Base-by-base conservation (phyloP, 2,888 invertebrate species). In the Lomographa bimaculata region DNA sequence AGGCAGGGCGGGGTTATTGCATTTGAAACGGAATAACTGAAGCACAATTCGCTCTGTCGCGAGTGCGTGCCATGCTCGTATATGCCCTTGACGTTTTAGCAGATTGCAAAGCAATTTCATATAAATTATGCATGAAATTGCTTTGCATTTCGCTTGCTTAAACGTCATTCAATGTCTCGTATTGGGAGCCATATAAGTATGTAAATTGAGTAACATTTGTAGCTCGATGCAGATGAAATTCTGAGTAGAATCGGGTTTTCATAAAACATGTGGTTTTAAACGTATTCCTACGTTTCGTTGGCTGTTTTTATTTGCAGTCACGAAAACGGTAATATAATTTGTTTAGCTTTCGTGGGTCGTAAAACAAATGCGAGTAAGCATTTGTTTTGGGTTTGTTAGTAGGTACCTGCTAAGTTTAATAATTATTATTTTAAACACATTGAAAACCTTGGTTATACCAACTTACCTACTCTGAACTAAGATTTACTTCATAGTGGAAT, bases 61-160 rank as follows among this genome's bases (percentile, higher is more conserved):
- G 35, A 29, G 17, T 40, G 40, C 39, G 30, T 37, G 27, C 28
- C 33, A 10, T 24, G 33, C 20, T 33, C 30, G 18, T 26, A 36
- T 37, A 34, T 42, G 42, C 39, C 42, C 45, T 45, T 46, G 45
- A 46, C 49, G 38, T 43, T 45, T 46, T 29, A 45, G 45, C 36
- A 41, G 29, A 49, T 37, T 46, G 39, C 36, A 33, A 49, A 45
- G 42, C 42, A 18, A 42, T 49, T 49, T 29, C 38, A 43, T 40
- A 34, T 48, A 44, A 30, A 44, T 41, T 41, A 48, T 44, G 33
- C 37, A 37, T 41, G 40, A 41, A 48, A 44, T 41, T 37, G 34
- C 37, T 47, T 39, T 43, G 43, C 39, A 40, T 40, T 37, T 48
- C 24, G 42, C 41, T 40, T 36, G 36, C 39, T 48, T 41, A 32